Evolutionary conservation across 2,888 invertebrate species (phyloP).

Genomic region (Itoplectis maculator): DNA sequence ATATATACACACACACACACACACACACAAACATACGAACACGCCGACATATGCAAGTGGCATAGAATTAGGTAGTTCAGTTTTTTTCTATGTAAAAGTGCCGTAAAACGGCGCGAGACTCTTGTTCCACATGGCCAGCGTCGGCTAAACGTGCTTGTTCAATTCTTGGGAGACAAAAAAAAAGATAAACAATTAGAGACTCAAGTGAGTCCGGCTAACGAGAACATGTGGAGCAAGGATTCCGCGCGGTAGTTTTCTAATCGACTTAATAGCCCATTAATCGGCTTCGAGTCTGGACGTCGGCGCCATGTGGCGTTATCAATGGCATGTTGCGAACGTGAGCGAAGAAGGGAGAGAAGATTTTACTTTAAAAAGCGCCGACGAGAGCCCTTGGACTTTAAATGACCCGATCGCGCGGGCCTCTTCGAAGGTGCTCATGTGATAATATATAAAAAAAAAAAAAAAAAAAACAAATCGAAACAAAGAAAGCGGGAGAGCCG

Average conservation of each 20-base stretch:
- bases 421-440: slow-evolving; percentile 66
- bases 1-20: slow-evolving; percentile 9
- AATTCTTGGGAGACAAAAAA: not conserved
- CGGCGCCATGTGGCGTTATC: slow-evolving; percentile 48
- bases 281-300: slow-evolving; percentile 27
- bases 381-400: slow-evolving; percentile 49
- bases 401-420: slow-evolving; percentile 52
- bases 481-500: slow-evolving; percentile 33
- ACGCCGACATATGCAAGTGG: slow-evolving; percentile 68
- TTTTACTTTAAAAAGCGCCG: slow-evolving; percentile 52
- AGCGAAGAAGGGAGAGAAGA: slow-evolving; percentile 34
- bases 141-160: slow-evolving; percentile 13
- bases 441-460: slow-evolving; percentile 61
- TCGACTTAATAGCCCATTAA: slow-evolving; percentile 39
- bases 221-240: slow-evolving; percentile 35
- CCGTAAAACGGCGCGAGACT: slow-evolving; percentile 49
- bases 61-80: slow-evolving; percentile 78
- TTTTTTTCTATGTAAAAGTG: slow-evolving; percentile 76
- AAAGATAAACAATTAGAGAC: not conserved
- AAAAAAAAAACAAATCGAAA: slow-evolving; percentile 53
- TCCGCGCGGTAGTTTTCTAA: slow-evolving; percentile 54
- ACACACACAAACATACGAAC: slow-evolving; percentile 2
- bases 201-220: not conserved
- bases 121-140: slow-evolving; percentile 52
- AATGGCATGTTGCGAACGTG: slow-evolving; percentile 9